Base-by-base conservation (phyloP, 2,888 invertebrate species). In the Stictocephala bisonia region DNA sequence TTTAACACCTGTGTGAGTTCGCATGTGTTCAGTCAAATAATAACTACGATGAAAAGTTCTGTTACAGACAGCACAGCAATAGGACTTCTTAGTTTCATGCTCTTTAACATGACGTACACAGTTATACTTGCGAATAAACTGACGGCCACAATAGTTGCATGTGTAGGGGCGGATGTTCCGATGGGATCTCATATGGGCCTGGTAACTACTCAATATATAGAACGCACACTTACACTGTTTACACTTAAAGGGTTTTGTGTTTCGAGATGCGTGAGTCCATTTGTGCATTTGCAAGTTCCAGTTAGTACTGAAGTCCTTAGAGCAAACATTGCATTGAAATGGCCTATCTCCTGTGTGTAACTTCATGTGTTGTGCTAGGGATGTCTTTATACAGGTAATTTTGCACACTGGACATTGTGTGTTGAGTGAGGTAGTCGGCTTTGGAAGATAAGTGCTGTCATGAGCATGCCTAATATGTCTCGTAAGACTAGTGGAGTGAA, bases 271-370 rank as follows among this genome's bases (percentile, higher is more conserved):
- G 85, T 96, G 95, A 66, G 93, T 94, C 95, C 95, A 95, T 78
- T 92, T 90, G 85, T 96, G 95, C 79, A 94, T 88, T 82, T 94
- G 93, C 67, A 95, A 87, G 85, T 95, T 95, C 93, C 95, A 95
- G 83, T 94, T 94, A 78, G 95, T 95, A 79, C 93, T 92, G 85
- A 95, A 95, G 29, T 90, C 87, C 83, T 94, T 95, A 82, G 90
- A 92, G 85, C 96, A 95, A 70, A 95, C 90, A 69, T 90, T 87
- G 84, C 96, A 96, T 74, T 89, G 86, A 85, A 89, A 92, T n/a
- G 93, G 93, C 71, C 90, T 87, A 82, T 90, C 87, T 76, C 93
- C 90, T 78, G 88, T 89, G 85, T 95, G 95, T 64, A 92, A 93
- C 22, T 77, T 76, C 78, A 81, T 78, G 66, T 81, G 81, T n/a